These are phyloP conservation scores for Macrotus californicus DNA, from an alignment of 2,113 vertebrate genomes.

Conservation along the genomic window DNA sequence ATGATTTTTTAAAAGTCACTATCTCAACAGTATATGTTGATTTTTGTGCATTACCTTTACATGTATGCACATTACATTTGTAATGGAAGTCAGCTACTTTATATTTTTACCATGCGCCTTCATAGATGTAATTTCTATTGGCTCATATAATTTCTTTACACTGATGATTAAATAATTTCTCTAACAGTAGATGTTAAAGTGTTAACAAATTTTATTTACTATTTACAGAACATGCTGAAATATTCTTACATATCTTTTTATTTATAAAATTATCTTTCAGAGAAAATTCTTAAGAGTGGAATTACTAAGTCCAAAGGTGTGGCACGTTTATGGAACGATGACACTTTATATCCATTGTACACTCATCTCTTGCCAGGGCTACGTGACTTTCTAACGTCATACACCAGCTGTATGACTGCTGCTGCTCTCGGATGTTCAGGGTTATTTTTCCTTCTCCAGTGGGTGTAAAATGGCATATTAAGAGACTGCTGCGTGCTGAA, in stretches of 20 bases:
- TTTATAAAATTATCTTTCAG: not conserved
- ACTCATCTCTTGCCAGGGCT: not conserved
- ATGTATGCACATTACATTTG: not conserved
- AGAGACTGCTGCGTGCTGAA: not conserved
- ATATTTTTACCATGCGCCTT: not conserved
- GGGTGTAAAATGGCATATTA: not conserved
- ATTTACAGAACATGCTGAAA: not conserved
- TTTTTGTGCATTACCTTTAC: not conserved
- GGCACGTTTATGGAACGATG: not conserved
- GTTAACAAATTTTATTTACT: not conserved
- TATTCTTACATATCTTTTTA: not conserved
- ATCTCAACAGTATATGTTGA: not conserved
- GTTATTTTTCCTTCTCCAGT: not conserved
- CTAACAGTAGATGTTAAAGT: not conserved
- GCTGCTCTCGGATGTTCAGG: not conserved
- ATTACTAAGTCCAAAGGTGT: not conserved
- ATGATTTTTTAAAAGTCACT: not conserved
- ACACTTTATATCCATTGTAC: accelerated
- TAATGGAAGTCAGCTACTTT: not conserved
- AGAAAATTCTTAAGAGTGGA: not conserved
- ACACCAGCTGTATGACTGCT: accelerated
- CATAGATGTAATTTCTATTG: not conserved
- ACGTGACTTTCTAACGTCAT: not conserved
- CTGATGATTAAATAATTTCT: not conserved
- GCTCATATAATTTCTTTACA: not conserved